phyloP scores from a whole-genome alignment of 2,797 vertebrate species.

The Karalla daura region DNA sequence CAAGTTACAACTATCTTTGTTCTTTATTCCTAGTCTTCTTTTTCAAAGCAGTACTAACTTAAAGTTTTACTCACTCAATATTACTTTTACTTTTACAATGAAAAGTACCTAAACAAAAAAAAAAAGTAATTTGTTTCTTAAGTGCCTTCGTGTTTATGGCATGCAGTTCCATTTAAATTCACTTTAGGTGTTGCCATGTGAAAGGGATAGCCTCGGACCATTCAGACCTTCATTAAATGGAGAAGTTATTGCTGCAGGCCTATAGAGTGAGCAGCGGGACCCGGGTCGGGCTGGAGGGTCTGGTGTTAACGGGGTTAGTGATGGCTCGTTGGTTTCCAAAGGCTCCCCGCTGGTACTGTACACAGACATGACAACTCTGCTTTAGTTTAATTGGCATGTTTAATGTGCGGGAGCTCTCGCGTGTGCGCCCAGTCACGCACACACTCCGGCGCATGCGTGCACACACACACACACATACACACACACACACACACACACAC shows the following conservation, averaged over 20 bases:
- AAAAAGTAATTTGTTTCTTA: constrained; percentile 6
- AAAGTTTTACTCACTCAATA: background rate
- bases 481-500: background rate
- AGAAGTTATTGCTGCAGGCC: constrained; percentile 84
- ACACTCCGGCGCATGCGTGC: background rate
- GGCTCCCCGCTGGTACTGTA: constrained; percentile 91
- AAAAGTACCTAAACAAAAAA: too few relatives aligned
- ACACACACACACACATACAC: background rate
- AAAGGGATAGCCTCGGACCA: constrained; percentile 84
- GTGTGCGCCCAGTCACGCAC: background rate
- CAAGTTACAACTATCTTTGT: too few relatives aligned
- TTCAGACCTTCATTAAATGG: constrained; percentile 86
- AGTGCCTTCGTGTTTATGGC: constrained; percentile 26
- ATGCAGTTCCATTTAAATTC: constrained; percentile 83
- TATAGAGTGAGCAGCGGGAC: constrained; percentile 47
- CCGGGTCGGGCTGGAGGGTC: constrained; percentile 86
- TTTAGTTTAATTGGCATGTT: constrained; percentile 73
- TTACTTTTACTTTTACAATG: background rate
- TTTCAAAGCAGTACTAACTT: too few relatives aligned
- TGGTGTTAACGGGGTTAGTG: constrained; percentile 96
- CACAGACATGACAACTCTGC: constrained; percentile 76
- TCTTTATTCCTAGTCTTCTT: too few relatives aligned
- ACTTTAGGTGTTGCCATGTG: constrained; percentile 82
- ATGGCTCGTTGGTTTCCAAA: constrained; percentile 93
- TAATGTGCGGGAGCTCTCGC: constrained; percentile 42